Evolutionary conservation across 2,888 invertebrate genomes (phyloP), one percentile per base, ranked within the genome.

Genomic region (Notocelia uddmanniana): DNA sequence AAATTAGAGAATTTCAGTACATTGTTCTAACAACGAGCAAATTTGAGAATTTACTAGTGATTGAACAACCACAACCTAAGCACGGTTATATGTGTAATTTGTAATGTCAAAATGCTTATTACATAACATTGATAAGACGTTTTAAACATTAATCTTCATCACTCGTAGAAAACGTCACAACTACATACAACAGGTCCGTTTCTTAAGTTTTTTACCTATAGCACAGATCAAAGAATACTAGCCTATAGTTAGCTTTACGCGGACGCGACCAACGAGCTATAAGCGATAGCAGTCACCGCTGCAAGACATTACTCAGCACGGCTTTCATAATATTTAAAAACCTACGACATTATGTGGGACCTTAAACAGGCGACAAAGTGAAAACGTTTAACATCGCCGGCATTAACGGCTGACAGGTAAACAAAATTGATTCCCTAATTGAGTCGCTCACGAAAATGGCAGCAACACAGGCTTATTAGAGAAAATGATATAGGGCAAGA

Each of bases 401-500:
- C 66, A 59, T 64, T 74, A 57, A 68, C 74, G 75, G 75, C 74
- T 76, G 66, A 60, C 73, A 70, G 69, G 77, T 78, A 81, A 80
- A 80, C 83, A 81, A 76, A 74, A 63, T 19, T 68, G 71, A 74
- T 77, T 77, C 79, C 77, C 76, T 77, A 80, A 80, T 80, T 78
- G 76, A 79, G 78, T 76, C 77, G 76, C 77, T 60, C 58, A 54
- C 57, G 73, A 75, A 57, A 69, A 69, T 62, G 68, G 69, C 74
- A 48, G 73, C 60, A 85, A 83, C 80, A 81, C 69, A 68, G 69
- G 67, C 77, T 83, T 83, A 85, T 86, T 84, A 83, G 76, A 77
- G 73, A 74, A 77, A 80, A 80, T 81, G 79, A 81, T 81, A 80
- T 76, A 76, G 81, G 64, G 75, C 80, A 80, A 80, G 85, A 81